Conservation (phyloP, 2,888 invertebrate genomes). For the Pachycephus smyrnensis region DNA sequence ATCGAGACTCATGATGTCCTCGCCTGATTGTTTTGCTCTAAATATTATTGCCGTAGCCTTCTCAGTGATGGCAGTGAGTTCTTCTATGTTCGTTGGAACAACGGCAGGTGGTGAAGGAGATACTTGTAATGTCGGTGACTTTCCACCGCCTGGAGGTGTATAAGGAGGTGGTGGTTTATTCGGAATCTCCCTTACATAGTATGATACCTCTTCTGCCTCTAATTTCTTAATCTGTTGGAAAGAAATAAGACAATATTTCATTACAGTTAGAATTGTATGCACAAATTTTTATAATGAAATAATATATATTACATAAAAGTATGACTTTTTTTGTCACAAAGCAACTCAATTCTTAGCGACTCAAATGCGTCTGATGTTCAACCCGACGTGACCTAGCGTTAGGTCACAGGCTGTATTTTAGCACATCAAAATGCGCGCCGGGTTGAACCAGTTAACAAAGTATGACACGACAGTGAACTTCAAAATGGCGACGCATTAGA, state of each 20-base stretch:
- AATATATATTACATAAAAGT: too few relatives aligned
- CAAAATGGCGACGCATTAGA: too few relatives aligned
- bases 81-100: constrained; percentile 67
- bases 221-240: constrained; percentile 71
- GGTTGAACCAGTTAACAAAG: too few relatives aligned
- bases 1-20: constrained; percentile 54
- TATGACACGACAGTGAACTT: too few relatives aligned
- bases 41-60: constrained; percentile 67
- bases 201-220: constrained; percentile 70
- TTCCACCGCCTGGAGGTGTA: constrained; percentile 71
- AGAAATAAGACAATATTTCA: constrained; percentile 8
- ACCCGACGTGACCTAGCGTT: too few relatives aligned
- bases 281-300: too few relatives aligned
- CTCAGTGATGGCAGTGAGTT: constrained; percentile 67
- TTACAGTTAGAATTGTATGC: not conserved
- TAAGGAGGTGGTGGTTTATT: constrained; percentile 84
- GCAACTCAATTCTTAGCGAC: not conserved
- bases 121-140: constrained; percentile 53
- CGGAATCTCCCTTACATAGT: constrained; percentile 76
- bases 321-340: too few relatives aligned
- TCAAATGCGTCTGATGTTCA: not conserved
- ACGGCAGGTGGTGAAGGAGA: constrained; percentile 59
- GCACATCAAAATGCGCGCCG: too few relatives aligned
- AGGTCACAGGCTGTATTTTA: too few relatives aligned
- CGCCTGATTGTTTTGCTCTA: constrained; percentile 61